Conservation (phyloP, 2,113 vertebrate genomes). For the Sylvietta virens region DNA sequence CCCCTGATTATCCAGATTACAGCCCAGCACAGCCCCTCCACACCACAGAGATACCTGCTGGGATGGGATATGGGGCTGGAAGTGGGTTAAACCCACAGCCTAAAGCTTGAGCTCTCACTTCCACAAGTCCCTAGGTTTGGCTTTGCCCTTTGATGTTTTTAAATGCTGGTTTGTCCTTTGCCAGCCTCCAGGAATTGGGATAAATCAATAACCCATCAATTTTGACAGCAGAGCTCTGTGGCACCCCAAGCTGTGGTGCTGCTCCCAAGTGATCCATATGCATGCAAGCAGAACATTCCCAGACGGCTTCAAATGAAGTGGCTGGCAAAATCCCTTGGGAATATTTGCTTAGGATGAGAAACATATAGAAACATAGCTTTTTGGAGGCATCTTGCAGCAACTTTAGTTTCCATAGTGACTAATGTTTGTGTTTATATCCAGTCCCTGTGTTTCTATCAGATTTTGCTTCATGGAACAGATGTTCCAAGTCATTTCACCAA, state of each 20-base stretch:
- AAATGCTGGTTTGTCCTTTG: not conserved
- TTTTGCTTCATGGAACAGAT: constrained; percentile 67
- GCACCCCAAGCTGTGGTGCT: not conserved
- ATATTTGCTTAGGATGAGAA: constrained; percentile 28
- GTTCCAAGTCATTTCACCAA: constrained; percentile 65
- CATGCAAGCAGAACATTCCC: not conserved
- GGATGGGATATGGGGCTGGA: not conserved
- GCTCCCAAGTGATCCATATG: not conserved
- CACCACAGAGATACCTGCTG: not conserved
- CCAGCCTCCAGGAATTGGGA: not conserved
- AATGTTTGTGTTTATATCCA: constrained; percentile 76
- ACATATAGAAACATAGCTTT: constrained; percentile 39
- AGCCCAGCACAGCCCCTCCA: not conserved
- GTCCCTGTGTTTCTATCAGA: constrained; percentile 62
- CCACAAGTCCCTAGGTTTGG: not conserved
- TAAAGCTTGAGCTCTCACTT: not conserved
- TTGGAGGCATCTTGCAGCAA: constrained; percentile 25
- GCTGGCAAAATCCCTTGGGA: constrained; percentile 15
- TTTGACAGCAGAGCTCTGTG: not conserved
- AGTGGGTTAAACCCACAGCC: not conserved
- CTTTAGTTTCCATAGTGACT: constrained; percentile 75
- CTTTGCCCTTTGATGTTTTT: not conserved
- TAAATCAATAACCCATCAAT: not conserved
- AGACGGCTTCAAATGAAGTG: not conserved
- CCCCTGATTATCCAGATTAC: not conserved